A percentile compares a stretch with the other conserved stretches of the same genome.
Evolutionary conservation across 2,888 invertebrate species (phyloP).

Genomic region (Venusia cambrica): DNA sequence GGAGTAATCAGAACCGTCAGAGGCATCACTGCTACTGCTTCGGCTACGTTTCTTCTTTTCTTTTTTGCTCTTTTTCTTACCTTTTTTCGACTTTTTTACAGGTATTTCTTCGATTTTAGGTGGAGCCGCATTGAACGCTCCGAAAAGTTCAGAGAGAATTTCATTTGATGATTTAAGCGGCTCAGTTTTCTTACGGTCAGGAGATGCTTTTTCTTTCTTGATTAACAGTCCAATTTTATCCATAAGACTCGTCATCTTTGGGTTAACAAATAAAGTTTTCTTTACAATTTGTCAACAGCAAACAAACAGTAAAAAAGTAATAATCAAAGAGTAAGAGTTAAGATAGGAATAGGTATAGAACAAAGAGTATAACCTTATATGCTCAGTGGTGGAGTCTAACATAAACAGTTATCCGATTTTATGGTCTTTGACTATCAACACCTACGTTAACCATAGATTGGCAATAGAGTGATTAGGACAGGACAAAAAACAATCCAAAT

Average conservation of each 20-base stretch:
- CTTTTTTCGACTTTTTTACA: conserved; percentile 74
- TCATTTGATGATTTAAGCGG: conserved; percentile 86
- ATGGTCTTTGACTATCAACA: no score
- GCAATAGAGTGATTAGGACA: no score
- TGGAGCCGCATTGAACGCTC: conserved; percentile 88
- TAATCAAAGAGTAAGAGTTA: no score
- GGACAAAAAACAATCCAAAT: no score
- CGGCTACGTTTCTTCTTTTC: conserved; percentile 76
- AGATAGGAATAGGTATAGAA: no score
- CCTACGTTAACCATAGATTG: no score
- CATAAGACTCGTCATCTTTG: conserved; percentile 60
- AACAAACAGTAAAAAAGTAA: no score
- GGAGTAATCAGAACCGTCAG: conserved; percentile 68
- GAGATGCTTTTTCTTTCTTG: conserved; percentile 69
- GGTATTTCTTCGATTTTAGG: conserved; percentile 75
- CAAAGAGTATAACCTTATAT: no score
- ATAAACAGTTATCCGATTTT: no score
- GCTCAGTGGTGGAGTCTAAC: no score
- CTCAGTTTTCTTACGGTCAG: conserved; percentile 68
- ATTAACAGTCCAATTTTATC: conserved; percentile 70
- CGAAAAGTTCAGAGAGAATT: conserved; percentile 90
- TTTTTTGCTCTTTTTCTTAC: conserved; percentile 83
- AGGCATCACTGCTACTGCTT: conserved; percentile 64
- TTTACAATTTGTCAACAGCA: conserved; percentile 1
- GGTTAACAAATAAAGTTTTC: not conserved